Evolutionary conservation across 1,140 invertebrate species (phyloP).

Genomic region (Papilio xuthus): DNA sequence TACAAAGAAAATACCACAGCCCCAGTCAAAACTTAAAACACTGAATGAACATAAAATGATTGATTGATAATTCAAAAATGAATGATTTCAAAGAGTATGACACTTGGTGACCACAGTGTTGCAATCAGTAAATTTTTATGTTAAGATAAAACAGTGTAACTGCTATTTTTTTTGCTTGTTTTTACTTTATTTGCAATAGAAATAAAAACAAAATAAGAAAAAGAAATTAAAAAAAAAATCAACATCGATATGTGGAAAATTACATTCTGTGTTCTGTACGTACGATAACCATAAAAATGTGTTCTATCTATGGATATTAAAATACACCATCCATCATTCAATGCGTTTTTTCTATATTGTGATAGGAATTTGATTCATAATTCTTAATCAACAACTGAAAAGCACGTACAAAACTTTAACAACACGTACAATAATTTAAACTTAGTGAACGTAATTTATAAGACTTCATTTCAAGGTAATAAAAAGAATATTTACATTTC

Average conservation of each 20-base stretch:
- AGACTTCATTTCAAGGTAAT: conserved; percentile 41
- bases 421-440: conserved; percentile 22
- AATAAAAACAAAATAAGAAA: background rate
- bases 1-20: background rate
- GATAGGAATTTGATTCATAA: conserved; percentile 43
- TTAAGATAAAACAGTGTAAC: no score
- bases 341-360: conserved; percentile 57
- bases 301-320: conserved; percentile 43
- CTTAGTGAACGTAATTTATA: conserved; percentile 22
- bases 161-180: background rate
- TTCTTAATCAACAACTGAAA: conserved; percentile 19
- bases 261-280: background rate
- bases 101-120: no score
- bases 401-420: conserved; percentile 18
- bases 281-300: conserved; percentile 11
- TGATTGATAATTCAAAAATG: background rate
- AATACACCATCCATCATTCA: conserved; percentile 52
- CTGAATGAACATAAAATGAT: background rate
- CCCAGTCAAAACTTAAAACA: background rate
- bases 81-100: background rate
- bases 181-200: background rate
- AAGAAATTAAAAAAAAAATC: background rate
- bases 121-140: no score
- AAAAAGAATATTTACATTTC: conserved; percentile 47
- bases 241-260: background rate